Evolutionary conservation across 2,113 vertebrate genomes (phyloP), one percentile per base, ranked within the genome.

Genomic region (Ahaetulla prasina): DNA sequence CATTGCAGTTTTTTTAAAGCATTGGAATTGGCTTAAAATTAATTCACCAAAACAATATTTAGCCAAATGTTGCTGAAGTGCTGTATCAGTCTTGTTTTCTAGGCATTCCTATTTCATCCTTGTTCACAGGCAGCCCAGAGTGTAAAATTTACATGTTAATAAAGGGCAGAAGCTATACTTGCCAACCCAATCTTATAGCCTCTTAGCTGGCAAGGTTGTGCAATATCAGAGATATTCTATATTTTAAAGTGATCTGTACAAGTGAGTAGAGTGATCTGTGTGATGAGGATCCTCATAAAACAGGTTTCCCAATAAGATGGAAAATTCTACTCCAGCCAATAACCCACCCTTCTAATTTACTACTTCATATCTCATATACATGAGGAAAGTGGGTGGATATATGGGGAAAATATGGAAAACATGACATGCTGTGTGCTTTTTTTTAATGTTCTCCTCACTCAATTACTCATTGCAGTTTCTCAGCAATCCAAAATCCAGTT

Each of bases 61-160:
- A 95, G 68, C 54, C 49, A 91, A 90, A 27, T 1, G 87, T 39
- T 91, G 80, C 8, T n/a, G 85, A 87, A 30, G 10, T 30, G 27
- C 49, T 50, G 12, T 7, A 16, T 50, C 63, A 74, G 91, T 90
- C 27, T 50, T 92, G 9, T 54, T 94, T 95, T 93, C 85, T 89
- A 74, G 1, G 52, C 68, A 91, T 2, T 52, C 57, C 54, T 94
- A 94, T 93, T 86, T 91, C 80, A 30, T n/a, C n/a, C 89, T 3
- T 7, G 0, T 90, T 68, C 20, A 52, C 85, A 93, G 89, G 49
- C 30, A 54, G 94, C 35, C 93, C 60, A 2, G 4, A 14, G 6
- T 74, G 6, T 35, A 35, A 35, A 74, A 8, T 74, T 74, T 74
- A 39, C n/a, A 20, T 74, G 16, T 39, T 30, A 68, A 68, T 14